Percentiles rank a stretch among this genome's conserved stretches.
These are phyloP conservation scores for Rostratula benghalensis DNA, from an alignment of 2,113 vertebrate genomes.

Conservation along the genomic window DNA sequence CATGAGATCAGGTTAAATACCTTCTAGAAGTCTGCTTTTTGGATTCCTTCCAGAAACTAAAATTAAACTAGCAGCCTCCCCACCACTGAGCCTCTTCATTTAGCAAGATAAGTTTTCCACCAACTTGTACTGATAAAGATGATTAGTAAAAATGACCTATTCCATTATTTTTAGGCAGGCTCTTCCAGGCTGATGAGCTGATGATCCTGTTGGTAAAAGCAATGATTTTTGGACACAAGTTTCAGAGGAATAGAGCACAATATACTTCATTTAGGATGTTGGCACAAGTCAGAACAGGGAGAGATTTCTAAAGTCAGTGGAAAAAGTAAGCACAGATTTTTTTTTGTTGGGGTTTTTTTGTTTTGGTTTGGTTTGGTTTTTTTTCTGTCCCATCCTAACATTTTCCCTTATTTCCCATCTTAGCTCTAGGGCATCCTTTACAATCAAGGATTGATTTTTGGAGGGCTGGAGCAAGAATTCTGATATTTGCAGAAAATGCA, in stretches of 20 bases:
- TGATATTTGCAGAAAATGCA: background rate
- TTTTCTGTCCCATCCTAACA: background rate
- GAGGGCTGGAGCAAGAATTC: background rate
- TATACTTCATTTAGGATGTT: background rate
- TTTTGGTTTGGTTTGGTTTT: background rate
- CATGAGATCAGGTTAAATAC: too few relatives aligned
- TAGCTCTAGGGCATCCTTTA: background rate
- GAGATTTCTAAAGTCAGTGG: background rate
- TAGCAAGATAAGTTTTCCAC: background rate
- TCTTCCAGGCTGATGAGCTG: background rate
- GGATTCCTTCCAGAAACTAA: too few relatives aligned
- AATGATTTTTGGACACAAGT: background rate
- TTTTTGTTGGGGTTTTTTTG: too few relatives aligned
- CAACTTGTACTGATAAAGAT: background rate
- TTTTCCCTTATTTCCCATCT: background rate
- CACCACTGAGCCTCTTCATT: background rate
- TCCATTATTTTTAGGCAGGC: background rate
- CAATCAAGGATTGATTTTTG: background rate
- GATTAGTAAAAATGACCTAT: background rate
- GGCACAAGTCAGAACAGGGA: background rate
- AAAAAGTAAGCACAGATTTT: background rate
- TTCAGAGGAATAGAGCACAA: background rate
- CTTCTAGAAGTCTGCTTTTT: too few relatives aligned
- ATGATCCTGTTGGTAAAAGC: background rate
- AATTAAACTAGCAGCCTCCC: too few relatives aligned